phyloP scores from a whole-genome alignment of 2,113 vertebrate genomes.

The Pelvicachromis taeniatus region DNA sequence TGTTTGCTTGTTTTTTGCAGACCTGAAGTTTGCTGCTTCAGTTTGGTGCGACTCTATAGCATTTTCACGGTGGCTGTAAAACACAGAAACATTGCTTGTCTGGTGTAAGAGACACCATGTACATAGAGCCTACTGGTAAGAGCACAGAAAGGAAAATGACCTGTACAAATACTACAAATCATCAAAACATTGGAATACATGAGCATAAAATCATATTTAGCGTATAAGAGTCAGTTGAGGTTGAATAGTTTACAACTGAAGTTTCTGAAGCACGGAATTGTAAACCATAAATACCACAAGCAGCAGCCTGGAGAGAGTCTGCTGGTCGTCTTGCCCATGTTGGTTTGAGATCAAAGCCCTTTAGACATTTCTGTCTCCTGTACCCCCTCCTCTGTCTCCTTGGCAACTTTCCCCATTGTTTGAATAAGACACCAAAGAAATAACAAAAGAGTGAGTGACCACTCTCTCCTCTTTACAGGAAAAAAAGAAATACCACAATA shows the following conservation, averaged over 20 bases:
- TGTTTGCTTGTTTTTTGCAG: not conserved
- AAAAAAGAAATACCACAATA: slow-evolving; percentile 13
- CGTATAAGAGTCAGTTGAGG: not conserved
- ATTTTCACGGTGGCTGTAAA: not conserved
- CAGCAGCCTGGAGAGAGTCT: not conserved
- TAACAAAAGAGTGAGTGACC: not conserved
- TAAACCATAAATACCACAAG: slow-evolving; percentile 11
- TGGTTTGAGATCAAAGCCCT: slow-evolving; percentile 12
- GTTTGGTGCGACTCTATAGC: not conserved
- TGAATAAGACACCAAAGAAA: slow-evolving; percentile 14
- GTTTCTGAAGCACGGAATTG: not conserved
- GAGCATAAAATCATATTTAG: not conserved
- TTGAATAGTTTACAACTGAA: not conserved
- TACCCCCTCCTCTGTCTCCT: not conserved
- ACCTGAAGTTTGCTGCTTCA: not conserved
- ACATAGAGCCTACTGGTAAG: not conserved
- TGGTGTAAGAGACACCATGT: not conserved
- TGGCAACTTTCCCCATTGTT: slow-evolving; percentile 2
- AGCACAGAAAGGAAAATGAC: not conserved
- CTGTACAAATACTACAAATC: not conserved
- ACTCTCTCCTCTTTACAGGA: not conserved
- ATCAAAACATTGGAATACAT: not conserved
- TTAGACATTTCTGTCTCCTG: not conserved
- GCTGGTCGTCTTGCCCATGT: not conserved
- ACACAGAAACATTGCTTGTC: not conserved